Conservation (phyloP, 1,140 invertebrate species). For the Sinella curviseta region DNA sequence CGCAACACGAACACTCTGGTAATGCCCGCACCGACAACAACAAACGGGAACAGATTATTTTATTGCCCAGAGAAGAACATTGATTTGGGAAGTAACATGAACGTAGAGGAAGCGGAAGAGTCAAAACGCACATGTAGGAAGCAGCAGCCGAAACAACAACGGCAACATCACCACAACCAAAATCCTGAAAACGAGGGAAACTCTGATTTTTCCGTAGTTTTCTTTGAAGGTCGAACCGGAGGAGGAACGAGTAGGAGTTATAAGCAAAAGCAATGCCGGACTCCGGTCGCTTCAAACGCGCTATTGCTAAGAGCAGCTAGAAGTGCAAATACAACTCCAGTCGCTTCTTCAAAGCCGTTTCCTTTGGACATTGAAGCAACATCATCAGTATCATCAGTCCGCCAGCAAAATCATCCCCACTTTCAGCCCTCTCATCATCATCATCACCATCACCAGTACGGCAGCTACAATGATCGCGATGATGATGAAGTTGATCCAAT, state of each 20-base stretch:
- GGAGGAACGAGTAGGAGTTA: background rate
- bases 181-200: background rate
- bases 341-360: conserved; percentile 6
- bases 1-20: conserved; percentile 46
- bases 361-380: background rate
- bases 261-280: conserved; percentile 3
- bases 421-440: background rate
- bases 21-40: background rate
- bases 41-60: background rate
- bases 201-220: conserved; percentile 11
- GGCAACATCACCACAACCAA: background rate
- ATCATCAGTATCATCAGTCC: background rate
- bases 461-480: background rate
- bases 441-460: background rate
- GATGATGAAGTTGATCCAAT: conserved; percentile 9
- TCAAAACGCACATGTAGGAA: background rate
- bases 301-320: background rate
- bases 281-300: background rate
- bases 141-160: background rate
- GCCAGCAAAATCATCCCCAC: background rate
- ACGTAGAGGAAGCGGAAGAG: background rate
- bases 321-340: conserved; percentile 17
- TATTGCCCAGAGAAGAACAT: conserved; percentile 7
- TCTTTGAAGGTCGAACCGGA: conserved; percentile 4
- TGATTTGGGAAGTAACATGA: conserved; percentile 3